These are phyloP conservation scores for Percopsis transmontana DNA, from an alignment of 2,113 vertebrate genomes.

Conservation along the genomic window DNA sequence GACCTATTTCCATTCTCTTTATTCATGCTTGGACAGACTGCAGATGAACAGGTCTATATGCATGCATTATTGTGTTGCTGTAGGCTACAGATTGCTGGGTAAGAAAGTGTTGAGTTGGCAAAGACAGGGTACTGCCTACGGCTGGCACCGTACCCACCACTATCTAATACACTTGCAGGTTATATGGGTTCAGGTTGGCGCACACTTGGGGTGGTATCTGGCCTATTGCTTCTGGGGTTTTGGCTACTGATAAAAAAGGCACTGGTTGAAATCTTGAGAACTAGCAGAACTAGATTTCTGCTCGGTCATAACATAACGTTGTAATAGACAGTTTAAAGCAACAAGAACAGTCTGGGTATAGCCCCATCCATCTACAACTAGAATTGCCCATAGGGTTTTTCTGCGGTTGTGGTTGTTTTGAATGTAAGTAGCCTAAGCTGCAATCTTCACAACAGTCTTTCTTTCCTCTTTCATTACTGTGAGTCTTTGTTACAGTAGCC, in stretches of 20 bases:
- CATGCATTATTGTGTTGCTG: constrained; percentile 27
- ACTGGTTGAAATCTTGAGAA: constrained; percentile 43
- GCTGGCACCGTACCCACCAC: constrained; percentile 44
- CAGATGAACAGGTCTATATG: constrained; percentile 32
- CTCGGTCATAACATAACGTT: too few relatives aligned
- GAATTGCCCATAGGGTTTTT: not conserved
- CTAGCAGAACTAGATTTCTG: constrained; percentile 45
- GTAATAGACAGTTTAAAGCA: constrained; percentile 52
- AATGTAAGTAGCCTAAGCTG: too few relatives aligned
- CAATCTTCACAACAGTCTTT: too few relatives aligned
- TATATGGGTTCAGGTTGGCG: constrained; percentile 51
- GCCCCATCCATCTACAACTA: constrained; percentile 10
- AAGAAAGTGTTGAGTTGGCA: constrained; percentile 59
- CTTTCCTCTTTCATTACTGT: not conserved
- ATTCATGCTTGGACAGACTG: not conserved
- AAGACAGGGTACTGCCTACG: constrained; percentile 43
- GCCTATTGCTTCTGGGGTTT: not conserved
- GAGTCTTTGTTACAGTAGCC: not conserved
- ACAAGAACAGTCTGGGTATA: constrained; percentile 29
- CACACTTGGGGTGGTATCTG: not conserved
- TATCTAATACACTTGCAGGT: constrained; percentile 45
- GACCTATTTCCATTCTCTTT: not conserved
- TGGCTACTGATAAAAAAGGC: constrained; percentile 24
- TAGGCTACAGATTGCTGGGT: constrained; percentile 45
- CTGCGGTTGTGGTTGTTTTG: too few relatives aligned